Percentiles rank a stretch among this genome's conserved stretches.
Evolutionary conservation across 2,888 invertebrate species (phyloP).

Genomic region (Hyles lineata): DNA sequence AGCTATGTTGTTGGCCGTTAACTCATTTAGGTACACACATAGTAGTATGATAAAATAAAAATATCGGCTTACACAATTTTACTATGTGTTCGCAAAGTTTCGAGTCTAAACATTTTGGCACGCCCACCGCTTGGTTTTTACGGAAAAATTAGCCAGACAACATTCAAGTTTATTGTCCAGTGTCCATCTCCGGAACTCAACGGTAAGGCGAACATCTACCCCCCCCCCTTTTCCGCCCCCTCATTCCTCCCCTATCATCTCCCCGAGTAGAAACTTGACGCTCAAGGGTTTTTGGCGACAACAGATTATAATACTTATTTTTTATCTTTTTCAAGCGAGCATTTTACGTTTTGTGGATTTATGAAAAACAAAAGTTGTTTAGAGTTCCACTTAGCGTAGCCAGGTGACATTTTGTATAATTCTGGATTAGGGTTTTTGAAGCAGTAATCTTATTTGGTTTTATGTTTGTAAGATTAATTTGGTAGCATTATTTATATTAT

Average conservation of each 20-base stretch:
- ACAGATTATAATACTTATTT: constrained; percentile 12
- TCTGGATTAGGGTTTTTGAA: neutral
- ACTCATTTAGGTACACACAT: no score
- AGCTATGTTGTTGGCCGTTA: no score
- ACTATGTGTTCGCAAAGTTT: constrained; percentile 33
- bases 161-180: constrained; percentile 70
- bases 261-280: constrained; percentile 41
- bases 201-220: constrained; percentile 60
- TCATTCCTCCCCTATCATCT: constrained; percentile 57
- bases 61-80: neutral
- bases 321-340: constrained; percentile 4
- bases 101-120: constrained; percentile 50
- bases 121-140: constrained; percentile 50
- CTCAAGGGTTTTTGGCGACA: constrained; percentile 40
- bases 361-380: constrained; percentile 17
- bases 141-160: constrained; percentile 73
- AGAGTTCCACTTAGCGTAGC: constrained; percentile 19
- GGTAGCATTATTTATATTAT: no score
- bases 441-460: neutral
- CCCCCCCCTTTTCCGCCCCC: no score
- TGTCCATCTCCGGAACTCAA: constrained; percentile 66
- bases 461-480: neutral
- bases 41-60: neutral
- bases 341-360: constrained; percentile 12
- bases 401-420: constrained; percentile 7